Evolutionary conservation across 2,797 vertebrate genomes (phyloP).

Genomic region (Liparis tanakae): DNA sequence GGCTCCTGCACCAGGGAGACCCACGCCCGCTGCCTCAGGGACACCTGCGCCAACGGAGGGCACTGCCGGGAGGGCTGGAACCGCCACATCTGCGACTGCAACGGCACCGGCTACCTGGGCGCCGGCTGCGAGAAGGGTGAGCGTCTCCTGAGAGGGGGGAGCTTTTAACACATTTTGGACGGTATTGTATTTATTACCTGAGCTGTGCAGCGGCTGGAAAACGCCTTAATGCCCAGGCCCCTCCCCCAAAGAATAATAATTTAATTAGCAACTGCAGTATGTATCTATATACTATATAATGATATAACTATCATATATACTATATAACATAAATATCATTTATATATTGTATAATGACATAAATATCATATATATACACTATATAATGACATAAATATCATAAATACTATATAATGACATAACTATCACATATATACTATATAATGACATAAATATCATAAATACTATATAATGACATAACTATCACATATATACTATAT

Average conservation of each 20-base stretch:
- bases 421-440: too few relatives aligned
- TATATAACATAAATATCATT: too few relatives aligned
- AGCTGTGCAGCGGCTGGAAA: constrained; percentile 47
- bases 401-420: constrained; percentile 15
- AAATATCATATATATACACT: too few relatives aligned
- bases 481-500: too few relatives aligned
- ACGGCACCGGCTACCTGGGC: constrained; percentile 90
- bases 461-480: too few relatives aligned
- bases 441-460: too few relatives aligned
- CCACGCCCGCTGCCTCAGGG: constrained; percentile 85
- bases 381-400: too few relatives aligned
- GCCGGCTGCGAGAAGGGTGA: constrained; percentile 91
- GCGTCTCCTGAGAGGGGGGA: constrained; percentile 44
- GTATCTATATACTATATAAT: constrained; percentile 2
- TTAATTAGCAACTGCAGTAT: constrained; percentile 27
- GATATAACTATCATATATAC: too few relatives aligned
- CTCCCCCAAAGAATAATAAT: constrained; percentile 38
- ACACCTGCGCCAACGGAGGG: constrained; percentile 88
- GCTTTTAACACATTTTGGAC: constrained; percentile 69
- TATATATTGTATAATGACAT: too few relatives aligned
- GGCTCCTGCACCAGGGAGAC: constrained; percentile 91
- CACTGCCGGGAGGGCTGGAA: constrained; percentile 94
- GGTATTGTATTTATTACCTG: constrained; percentile 69
- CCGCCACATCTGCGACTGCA: constrained; percentile 92
- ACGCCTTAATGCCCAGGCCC: constrained; percentile 20